Evolutionary conservation across 2,113 vertebrate species (phyloP).

Genomic region (Petrocephalus zakoni): DNA sequence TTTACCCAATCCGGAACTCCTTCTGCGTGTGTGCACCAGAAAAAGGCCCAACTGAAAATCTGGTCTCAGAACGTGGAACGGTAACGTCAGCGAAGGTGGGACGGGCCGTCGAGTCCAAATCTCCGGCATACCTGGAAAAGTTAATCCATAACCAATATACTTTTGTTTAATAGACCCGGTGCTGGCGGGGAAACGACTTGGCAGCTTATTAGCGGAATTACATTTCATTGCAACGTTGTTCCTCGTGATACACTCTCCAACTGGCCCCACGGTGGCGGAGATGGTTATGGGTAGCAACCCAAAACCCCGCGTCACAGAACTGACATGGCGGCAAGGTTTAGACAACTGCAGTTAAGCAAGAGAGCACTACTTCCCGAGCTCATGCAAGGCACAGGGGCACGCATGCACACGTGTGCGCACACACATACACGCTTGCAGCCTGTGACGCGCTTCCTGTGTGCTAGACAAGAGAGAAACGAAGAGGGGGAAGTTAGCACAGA

Average conservation of each 20-base stretch:
- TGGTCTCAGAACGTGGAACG: neutral
- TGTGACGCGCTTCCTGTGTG: neutral
- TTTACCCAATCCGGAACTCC: neutral
- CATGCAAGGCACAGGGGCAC: neutral
- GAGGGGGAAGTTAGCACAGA: neutral
- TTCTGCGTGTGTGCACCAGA: neutral
- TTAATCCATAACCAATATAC: neutral
- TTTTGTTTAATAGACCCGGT: neutral
- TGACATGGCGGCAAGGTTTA: neutral
- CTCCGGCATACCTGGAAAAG: neutral
- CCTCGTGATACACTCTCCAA: too few species aligned
- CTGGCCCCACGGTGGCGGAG: neutral
- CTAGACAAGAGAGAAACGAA: neutral
- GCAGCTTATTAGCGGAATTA: neutral
- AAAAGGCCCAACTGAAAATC: neutral
- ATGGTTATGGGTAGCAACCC: neutral
- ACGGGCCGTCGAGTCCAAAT: neutral
- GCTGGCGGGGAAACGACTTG: neutral
- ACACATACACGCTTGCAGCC: neutral
- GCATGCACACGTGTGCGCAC: neutral
- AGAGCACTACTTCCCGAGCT: too few species aligned
- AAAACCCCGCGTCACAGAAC: neutral
- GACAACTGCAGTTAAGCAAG: neutral
- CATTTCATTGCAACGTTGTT: too few species aligned
- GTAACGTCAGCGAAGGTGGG: neutral